Base-by-base conservation (phyloP, 2,888 invertebrate genomes). In the Euphydryas editha region DNA sequence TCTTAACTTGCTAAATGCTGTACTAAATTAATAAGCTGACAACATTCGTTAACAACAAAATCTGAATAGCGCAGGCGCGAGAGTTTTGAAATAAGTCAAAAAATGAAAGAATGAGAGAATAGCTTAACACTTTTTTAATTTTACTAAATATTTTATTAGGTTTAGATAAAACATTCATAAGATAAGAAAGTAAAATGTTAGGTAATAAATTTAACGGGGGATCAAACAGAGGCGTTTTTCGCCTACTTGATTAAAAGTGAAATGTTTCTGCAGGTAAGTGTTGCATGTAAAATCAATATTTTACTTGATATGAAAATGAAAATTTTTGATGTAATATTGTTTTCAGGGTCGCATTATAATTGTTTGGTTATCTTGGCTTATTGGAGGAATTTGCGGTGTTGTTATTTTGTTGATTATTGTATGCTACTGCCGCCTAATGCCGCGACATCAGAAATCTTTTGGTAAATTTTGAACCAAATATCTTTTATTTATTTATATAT, bases 381-480 rank as follows among this genome's bases (percentile, higher is more conserved):
- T 91, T 73, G 95, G 95, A 69, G 95, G 95, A 71, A 91, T 95
- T 77, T 94, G 95, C 78, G 94, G 95, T 78, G 94, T 95, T 78
- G 85, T 94, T 78, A 90, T 95, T 83, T 93, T 95, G 82, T 94
- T 95, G 75, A 88, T 94, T 81, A 88, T 95, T 79, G 91, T 95
- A 78, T 95, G 95, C 88, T 94, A 94, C 85, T 95, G 95, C 85
- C 95, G 95, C 92, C 94, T 95, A 82, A 94, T 95, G 94, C 95
- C 95, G 77, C 94, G 94, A 73, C 93, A 94, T 80, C 95, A 95
- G 86, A 95, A 95, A 89, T 94, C 95, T 71, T 94, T 94, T 81
- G 94, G 95, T 95, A 87, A 93, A 93, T 67, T 61, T 64, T 49
- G 4, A 67, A 47, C 61, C 47, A 7, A 10, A n/a, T 47, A 39